These are phyloP conservation scores for Ceratina japonica DNA, from an alignment of 1,140 invertebrate species.

Conservation along the genomic window DNA sequence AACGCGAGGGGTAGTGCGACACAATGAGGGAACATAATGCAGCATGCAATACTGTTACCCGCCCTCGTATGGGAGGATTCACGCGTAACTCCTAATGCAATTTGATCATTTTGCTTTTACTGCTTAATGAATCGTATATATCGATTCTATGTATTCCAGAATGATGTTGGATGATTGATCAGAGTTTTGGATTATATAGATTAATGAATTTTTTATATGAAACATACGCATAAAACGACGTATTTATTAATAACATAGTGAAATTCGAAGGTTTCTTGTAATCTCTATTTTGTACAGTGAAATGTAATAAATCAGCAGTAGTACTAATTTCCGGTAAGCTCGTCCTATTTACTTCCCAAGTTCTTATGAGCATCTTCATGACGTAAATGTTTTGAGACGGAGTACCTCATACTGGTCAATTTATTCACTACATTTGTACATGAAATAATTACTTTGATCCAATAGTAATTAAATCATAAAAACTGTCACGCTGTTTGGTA, in stretches of 20 bases:
- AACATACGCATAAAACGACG: neutral
- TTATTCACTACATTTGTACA: too few relatives aligned
- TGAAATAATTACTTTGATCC: too few relatives aligned
- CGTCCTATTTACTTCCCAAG: neutral
- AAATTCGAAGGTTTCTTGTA: too few relatives aligned
- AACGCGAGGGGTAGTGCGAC: constrained; percentile 33
- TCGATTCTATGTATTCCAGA: neutral
- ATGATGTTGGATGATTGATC: neutral
- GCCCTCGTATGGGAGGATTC: constrained; percentile 39
- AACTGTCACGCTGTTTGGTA: too few relatives aligned
- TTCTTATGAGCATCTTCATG: neutral
- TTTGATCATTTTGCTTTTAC: constrained; percentile 15
- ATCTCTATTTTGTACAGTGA: too few relatives aligned
- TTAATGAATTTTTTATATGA: neutral
- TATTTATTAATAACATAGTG: neutral
- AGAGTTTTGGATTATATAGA: neutral
- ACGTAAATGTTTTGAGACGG: neutral
- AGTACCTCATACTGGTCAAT: too few relatives aligned
- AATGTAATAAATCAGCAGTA: too few relatives aligned
- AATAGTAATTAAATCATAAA: too few relatives aligned
- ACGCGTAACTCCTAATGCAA: constrained; percentile 7
- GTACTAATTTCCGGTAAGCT: too few relatives aligned
- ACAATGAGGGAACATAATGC: constrained; percentile 66
- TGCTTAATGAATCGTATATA: neutral
- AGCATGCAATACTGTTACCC: constrained; percentile 41